Percentiles rank a stretch among this genome's conserved stretches.
These are phyloP conservation scores for Centropristis striata DNA, from an alignment of 2,113 vertebrate species.

Conservation along the genomic window DNA sequence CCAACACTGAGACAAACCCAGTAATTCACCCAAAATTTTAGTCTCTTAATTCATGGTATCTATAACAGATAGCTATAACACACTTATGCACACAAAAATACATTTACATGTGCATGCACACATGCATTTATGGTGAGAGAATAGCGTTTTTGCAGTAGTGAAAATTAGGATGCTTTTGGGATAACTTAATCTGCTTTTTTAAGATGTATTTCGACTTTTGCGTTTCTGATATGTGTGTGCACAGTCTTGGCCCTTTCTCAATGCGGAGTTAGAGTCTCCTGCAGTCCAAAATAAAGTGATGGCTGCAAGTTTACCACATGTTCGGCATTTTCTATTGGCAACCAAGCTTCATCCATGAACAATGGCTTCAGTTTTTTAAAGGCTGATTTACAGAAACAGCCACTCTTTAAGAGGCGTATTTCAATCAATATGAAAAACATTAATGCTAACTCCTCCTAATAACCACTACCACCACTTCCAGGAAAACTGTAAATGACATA, in stretches of 20 bases:
- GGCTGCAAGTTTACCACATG: not conserved
- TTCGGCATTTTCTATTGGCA: not conserved
- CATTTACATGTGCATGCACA: conserved; percentile 38
- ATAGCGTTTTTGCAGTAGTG: not conserved
- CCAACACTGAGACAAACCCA: conserved; percentile 81
- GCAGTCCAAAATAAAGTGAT: not conserved
- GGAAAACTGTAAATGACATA: not conserved
- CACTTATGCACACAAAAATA: conserved; percentile 52
- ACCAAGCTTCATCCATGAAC: not conserved
- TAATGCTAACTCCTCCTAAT: not conserved
- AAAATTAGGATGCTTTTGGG: not conserved
- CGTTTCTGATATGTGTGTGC: not conserved
- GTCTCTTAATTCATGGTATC: conserved; percentile 81
- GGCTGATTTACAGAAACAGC: not conserved
- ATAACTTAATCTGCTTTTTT: not conserved
- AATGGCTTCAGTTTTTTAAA: not conserved
- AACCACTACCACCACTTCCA: not conserved
- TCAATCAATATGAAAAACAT: not conserved
- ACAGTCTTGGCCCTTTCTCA: too few species aligned
- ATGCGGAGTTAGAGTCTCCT: too few species aligned
- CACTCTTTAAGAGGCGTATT: not conserved
- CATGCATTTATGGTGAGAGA: not conserved
- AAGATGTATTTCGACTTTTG: not conserved
- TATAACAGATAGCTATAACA: conserved; percentile 67
- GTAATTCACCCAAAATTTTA: conserved; percentile 80